A percentile compares a stretch with the other conserved stretches of the same genome.
Evolutionary conservation across 2,888 invertebrate genomes (phyloP).

Genomic region (Meta bourneti): DNA sequence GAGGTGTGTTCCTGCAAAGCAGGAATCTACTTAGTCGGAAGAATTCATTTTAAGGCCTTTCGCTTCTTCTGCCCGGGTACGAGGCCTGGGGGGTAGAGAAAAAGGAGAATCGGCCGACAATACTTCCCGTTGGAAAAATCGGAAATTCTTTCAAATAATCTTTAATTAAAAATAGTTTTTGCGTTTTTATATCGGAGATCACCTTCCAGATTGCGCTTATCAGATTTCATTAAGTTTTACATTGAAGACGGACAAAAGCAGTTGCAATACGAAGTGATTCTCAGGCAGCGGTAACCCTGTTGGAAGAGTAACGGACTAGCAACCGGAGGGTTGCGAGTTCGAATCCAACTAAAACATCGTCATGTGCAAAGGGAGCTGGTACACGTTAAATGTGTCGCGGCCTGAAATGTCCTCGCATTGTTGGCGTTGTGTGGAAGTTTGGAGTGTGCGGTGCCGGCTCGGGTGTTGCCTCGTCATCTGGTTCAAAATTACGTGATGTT

Average conservation of each 20-base stretch:
- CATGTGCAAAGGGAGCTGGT: no score
- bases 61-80: neutral
- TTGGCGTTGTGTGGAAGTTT: no score
- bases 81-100: slow-evolving; percentile 13
- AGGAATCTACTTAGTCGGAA: slow-evolving; percentile 27
- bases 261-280: no score
- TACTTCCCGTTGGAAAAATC: slow-evolving; percentile 13
- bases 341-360: no score
- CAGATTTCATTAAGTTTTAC: slow-evolving; percentile 24
- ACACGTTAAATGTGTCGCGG: no score
- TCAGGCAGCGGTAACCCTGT: no score
- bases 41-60: slow-evolving; percentile 54
- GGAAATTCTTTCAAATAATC: slow-evolving; percentile 44
- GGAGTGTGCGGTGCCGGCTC: no score
- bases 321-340: no score
- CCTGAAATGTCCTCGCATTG: no score
- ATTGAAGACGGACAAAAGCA: neutral
- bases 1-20: slow-evolving; percentile 32
- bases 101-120: neutral
- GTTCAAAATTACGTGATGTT: no score
- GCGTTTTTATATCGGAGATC: slow-evolving; percentile 11
- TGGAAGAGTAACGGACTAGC: no score
- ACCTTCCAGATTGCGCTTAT: slow-evolving; percentile 17
- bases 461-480: no score
- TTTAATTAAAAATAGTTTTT: slow-evolving; percentile 53